These are phyloP conservation scores for Parascotia fuliginaria DNA, from an alignment of 2,888 invertebrate genomes.

Conservation along the genomic window DNA sequence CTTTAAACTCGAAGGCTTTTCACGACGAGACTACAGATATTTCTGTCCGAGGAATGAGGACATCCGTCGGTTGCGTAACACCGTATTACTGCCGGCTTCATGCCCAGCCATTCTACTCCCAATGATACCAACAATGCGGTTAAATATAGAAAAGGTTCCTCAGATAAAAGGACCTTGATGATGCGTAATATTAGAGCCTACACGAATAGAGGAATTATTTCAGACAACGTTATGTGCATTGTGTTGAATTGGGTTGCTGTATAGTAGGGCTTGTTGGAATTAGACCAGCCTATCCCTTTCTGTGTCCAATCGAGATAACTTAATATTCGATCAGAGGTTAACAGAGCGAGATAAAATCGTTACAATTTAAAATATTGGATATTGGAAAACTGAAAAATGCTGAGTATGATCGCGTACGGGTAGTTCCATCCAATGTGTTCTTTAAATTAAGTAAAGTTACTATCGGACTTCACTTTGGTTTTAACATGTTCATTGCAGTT, in stretches of 20 bases:
- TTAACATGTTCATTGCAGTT: no score
- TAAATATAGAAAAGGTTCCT: constrained; percentile 44
- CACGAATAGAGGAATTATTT: constrained; percentile 27
- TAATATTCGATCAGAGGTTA: not conserved
- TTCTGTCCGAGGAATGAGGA: constrained; percentile 66
- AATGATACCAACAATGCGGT: constrained; percentile 39
- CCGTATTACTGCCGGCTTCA: constrained; percentile 46
- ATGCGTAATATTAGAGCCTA: constrained; percentile 31
- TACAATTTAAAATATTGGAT: not conserved
- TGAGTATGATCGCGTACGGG: not conserved
- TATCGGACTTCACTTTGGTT: no score
- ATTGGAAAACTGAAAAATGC: not conserved
- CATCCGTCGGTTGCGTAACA: constrained; percentile 65
- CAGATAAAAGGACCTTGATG: constrained; percentile 33
- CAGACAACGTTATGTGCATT: constrained; percentile 23
- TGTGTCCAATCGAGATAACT: no score
- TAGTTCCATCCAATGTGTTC: no score
- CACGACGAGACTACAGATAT: constrained; percentile 49
- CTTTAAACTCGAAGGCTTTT: constrained; percentile 19
- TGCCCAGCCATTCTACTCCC: constrained; percentile 30
- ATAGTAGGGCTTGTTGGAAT: not conserved
- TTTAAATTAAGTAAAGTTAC: no score
- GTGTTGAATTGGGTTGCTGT: constrained; percentile 11
- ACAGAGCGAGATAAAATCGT: not conserved
- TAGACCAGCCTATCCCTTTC: not conserved